Base-by-base conservation (phyloP, 2,888 invertebrate genomes). In the Rhyacophila evoluta region DNA sequence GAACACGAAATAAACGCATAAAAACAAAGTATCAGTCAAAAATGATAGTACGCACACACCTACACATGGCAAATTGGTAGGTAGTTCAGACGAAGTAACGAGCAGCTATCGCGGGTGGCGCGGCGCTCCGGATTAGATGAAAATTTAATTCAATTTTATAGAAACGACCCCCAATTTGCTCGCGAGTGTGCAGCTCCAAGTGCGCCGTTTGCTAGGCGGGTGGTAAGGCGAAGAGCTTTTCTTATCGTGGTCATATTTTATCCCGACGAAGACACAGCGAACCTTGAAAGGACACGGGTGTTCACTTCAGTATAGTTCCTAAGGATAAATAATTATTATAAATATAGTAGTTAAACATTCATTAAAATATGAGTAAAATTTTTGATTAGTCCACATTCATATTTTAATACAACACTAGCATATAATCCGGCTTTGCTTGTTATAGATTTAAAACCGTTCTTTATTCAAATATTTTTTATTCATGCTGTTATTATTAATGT, bases 81-180 rank as follows among this genome's bases (percentile, higher is more conserved):
- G 15, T 19, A 12, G 15, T 41, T 41, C 19, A 41, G 41, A 15
- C 41, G 19, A 41, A 41, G 19, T 41, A 41, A 41, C 41, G 41
- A 41, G 15, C 41, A 41, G 36, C 70, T 39, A 71, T 55, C 41
- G 71, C 71, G 71, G 38, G 19, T 36, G 10, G 29, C 71, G 11
- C 19, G 33, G 33, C 41, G 37, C 29, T 67, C 70, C 77, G 71
- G 75, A 70, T 79, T 41, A 81, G 79, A 81, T 81, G 81, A 81
- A 81, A 81, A 81, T 81, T 81, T 81, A 81, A 81, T 81, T 81
- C 81, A 81, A 81, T 81, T 81, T 81, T 74, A 81, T 81, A 78
- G 79, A 81, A 81, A 81, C 81, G 81, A 81, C 81, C 81, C 72
- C 79, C 81, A 81, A 81, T 81, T 81, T 81, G 79, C 72, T 71